Conservation (phyloP, 2,113 vertebrate genomes). For the Hippocampus guttulatus region DNA sequence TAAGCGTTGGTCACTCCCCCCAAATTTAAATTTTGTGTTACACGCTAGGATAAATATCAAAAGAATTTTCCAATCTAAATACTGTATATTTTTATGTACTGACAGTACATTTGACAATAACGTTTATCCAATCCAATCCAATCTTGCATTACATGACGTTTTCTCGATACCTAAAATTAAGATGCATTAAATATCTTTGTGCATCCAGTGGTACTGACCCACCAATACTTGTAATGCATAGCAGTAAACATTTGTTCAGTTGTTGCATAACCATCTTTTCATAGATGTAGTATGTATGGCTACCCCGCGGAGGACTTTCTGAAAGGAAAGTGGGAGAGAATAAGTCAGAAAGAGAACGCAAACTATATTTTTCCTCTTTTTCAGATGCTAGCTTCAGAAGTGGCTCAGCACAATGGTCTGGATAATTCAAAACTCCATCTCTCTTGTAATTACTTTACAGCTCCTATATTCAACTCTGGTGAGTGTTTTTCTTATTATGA, state of each 20-base stretch:
- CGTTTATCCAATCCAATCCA: too few relatives aligned
- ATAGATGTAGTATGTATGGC: neutral
- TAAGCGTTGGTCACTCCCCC: neutral
- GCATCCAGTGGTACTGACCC: neutral
- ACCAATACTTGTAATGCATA: neutral
- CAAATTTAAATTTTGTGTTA: neutral
- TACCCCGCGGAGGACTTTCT: neutral
- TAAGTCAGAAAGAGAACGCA: neutral
- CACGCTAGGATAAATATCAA: neutral
- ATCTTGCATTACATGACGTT: too few relatives aligned
- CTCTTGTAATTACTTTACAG: slow-evolving; percentile 47
- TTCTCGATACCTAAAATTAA: neutral
- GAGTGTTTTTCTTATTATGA: neutral
- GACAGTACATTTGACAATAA: too few relatives aligned
- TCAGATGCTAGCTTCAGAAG: slow-evolving; percentile 31
- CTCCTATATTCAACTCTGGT: slow-evolving; percentile 59
- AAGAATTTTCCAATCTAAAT: too few relatives aligned
- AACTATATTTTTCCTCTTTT: slow-evolving; percentile 3
- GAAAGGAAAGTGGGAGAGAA: neutral
- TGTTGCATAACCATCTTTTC: neutral
- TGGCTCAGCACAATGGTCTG: slow-evolving; percentile 53
- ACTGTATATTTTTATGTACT: too few relatives aligned
- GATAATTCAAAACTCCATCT: slow-evolving; percentile 33
- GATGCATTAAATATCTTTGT: neutral
- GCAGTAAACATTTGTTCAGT: neutral